These are phyloP conservation scores for Pristionchus japonicus DNA, from an alignment of 2,888 invertebrate species.

Conservation along the genomic window DNA sequence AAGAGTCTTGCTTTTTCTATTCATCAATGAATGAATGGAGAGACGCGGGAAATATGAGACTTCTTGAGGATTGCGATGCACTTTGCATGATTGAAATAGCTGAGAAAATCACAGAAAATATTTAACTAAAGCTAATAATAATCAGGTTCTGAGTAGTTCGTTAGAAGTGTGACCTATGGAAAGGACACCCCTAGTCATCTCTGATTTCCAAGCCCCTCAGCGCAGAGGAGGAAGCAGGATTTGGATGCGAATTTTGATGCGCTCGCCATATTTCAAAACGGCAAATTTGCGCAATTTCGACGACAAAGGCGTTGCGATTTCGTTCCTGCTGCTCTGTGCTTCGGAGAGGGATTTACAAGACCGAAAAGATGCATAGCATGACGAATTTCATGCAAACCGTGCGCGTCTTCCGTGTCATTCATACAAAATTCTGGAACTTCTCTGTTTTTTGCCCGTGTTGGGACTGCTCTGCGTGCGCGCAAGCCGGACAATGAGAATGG, in stretches of 20 bases:
- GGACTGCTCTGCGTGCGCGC: no score
- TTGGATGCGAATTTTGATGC: neutral
- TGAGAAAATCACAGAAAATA: neutral
- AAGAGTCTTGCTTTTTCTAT: no score
- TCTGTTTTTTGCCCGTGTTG: no score
- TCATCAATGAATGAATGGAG: no score
- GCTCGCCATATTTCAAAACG: neutral
- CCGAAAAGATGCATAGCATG: neutral
- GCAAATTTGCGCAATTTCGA: constrained; percentile 20
- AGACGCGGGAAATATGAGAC: constrained; percentile 7
- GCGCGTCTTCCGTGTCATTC: no score
- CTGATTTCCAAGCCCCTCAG: no score
- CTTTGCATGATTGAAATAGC: neutral
- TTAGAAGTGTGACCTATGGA: no score
- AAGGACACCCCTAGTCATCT: neutral
- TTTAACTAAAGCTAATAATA: neutral
- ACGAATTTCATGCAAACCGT: no score
- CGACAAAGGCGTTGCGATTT: neutral
- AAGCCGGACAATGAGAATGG: no score
- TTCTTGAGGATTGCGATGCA: neutral
- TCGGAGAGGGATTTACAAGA: neutral
- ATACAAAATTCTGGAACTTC: no score
- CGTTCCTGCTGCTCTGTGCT: neutral
- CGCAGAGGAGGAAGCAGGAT: neutral
- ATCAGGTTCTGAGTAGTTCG: no score